Evolutionary conservation across 1,140 invertebrate genomes (phyloP).

Genomic region (Sinonovacula constricta): DNA sequence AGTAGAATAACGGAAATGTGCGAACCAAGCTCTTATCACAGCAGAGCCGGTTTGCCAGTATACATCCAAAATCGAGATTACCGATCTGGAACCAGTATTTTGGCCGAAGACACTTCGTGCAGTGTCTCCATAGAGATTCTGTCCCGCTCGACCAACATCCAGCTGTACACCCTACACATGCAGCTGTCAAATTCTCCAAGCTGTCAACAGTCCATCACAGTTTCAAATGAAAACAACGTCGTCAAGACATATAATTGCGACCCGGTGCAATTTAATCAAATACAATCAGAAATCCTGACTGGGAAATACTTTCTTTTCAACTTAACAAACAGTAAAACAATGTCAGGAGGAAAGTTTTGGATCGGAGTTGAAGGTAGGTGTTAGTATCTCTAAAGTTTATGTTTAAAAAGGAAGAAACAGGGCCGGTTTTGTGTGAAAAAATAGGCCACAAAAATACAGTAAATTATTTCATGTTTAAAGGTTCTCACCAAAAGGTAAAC

Average conservation of each 20-base stretch:
- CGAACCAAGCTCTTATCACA: not conserved
- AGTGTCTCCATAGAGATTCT: not conserved
- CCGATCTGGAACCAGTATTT: not conserved
- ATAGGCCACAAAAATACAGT: too few relatives aligned
- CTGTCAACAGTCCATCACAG: not conserved
- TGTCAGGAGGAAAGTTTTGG: not conserved
- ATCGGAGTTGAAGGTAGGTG: not conserved
- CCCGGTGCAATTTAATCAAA: not conserved
- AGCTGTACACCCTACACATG: not conserved
- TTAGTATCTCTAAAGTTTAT: too few relatives aligned
- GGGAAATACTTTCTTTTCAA: not conserved
- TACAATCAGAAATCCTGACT: not conserved
- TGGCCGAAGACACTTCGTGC: not conserved
- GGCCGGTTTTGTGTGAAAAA: too few relatives aligned
- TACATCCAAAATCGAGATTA: not conserved
- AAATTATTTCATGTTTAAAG: too few relatives aligned
- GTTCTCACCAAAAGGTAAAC: too few relatives aligned
- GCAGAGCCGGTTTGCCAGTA: not conserved
- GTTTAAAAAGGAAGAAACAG: too few relatives aligned
- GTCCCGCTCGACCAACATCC: not conserved
- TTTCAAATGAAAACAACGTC: not conserved
- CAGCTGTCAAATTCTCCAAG: not conserved
- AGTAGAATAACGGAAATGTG: not conserved
- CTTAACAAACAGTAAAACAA: not conserved
- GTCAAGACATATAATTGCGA: not conserved